phyloP scores from a whole-genome alignment of 2,113 vertebrate genomes.

The Thunnus thynnus region DNA sequence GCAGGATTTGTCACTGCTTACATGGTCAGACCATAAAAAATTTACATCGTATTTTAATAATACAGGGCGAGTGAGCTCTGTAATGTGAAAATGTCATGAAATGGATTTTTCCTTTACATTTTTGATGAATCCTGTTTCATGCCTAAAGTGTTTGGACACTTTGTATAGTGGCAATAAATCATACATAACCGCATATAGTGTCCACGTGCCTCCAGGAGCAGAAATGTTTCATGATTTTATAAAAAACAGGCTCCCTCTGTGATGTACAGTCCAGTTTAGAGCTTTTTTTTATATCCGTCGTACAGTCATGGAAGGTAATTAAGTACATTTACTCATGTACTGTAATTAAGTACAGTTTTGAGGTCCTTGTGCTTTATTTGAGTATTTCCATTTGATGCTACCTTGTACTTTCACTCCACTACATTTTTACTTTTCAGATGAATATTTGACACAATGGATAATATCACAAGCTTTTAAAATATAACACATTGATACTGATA shows the following conservation, averaged over 20 bases:
- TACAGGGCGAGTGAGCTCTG: neutral
- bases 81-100: neutral
- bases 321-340: too few species aligned
- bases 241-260: neutral
- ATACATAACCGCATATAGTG: neutral
- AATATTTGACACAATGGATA: too few species aligned
- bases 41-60: neutral
- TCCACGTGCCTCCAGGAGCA: neutral
- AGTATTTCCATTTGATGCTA: too few species aligned
- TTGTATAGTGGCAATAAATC: conserved; percentile 5
- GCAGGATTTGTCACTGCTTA: neutral
- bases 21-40: neutral
- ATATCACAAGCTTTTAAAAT: too few species aligned
- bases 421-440: too few species aligned
- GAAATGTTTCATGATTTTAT: conserved; percentile 1
- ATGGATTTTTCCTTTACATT: neutral
- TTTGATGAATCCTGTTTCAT: conserved; percentile 7
- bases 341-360: too few species aligned
- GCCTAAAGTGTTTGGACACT: neutral
- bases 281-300: too few species aligned
- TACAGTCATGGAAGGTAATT: too few species aligned
- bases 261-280: neutral
- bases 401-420: too few species aligned
- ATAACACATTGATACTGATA: too few species aligned
- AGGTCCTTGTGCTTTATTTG: too few species aligned